Base-by-base conservation (phyloP, 1,140 invertebrate species). In the Drosophila sucinea region DNA sequence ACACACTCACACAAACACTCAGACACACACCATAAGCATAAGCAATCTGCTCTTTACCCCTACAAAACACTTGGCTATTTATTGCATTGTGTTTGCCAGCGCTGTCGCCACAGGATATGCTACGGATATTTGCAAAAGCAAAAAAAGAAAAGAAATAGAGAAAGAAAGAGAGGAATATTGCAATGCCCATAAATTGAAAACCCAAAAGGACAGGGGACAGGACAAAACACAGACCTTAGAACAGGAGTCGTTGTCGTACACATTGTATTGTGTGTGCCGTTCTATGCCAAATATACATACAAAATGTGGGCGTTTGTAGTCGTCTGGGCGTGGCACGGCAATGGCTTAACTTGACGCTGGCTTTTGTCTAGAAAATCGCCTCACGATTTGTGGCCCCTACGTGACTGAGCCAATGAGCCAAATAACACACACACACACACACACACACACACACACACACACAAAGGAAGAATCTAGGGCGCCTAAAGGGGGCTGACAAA, bases 91-190 rank as follows among this genome's bases (percentile, higher is more conserved):
- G 66, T 79, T 17, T 90, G 84, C 84, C 82, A 77, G 77, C 60
- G 69, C 67, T 86, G 83, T 79, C 84, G 85, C 84, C 84, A 81
- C 84, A 87, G 84, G 84, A 87, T 89, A 89, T 89, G 77, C 84
- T 74, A 87, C 63, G 81, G 84, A 83, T 87, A 84, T 87, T 87
- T 87, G 84, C 84, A 89, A 87, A 58, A 32, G 32, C 30, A 29
- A 54, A 29, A 54, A 56, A 30, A 33, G 17, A 17, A 57, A 6
- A 23, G 5, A 41, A 30, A 55, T 30, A 30, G 29, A 55, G 17
- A 55, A 30, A 33, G 33, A 51, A 51, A 27, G 25, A 27, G 44
- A 51, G 7, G 44, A 51, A 87, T 87, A 87, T 87, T 87, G 84
- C 84, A 89, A 77, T 81, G 70, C 76, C 84, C 83, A 87, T 87